Conservation (phyloP, 1,140 invertebrate species). For the Sinella curviseta region DNA sequence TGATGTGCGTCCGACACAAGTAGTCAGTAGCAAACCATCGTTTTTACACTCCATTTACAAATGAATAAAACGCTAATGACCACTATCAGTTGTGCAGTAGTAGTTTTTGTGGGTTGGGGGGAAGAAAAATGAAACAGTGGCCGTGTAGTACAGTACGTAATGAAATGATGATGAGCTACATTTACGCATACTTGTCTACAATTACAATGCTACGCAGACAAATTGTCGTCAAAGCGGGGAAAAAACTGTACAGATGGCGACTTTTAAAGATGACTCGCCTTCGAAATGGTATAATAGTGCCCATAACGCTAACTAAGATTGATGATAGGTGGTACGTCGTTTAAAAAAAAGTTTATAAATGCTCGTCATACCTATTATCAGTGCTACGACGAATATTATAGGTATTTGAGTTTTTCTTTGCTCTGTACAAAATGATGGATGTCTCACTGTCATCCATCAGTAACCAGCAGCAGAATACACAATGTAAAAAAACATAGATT, state of each 20-base stretch:
- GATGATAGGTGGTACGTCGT: not conserved
- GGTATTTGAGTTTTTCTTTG: too few species aligned
- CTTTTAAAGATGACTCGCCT: not conserved
- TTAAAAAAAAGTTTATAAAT: too few species aligned
- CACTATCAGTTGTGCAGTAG: not conserved
- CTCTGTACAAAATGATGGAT: too few species aligned
- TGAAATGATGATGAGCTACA: not conserved
- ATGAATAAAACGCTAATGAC: not conserved
- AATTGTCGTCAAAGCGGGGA: not conserved
- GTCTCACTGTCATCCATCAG: too few species aligned
- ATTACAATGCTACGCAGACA: not conserved
- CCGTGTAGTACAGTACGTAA: too few species aligned
- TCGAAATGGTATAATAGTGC: not conserved
- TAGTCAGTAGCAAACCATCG: not conserved
- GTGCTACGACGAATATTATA: too few species aligned
- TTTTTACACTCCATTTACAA: not conserved
- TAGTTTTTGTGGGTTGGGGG: not conserved
- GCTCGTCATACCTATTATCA: too few species aligned
- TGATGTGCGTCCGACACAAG: too few species aligned
- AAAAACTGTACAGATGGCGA: not conserved
- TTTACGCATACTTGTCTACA: not conserved
- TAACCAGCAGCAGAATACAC: too few species aligned
- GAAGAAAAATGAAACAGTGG: too few species aligned
- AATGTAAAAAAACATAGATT: too few species aligned
- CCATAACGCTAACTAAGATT: not conserved